These are phyloP conservation scores for Falco cherrug DNA, from an alignment of 2,797 vertebrate species.

Conservation along the genomic window DNA sequence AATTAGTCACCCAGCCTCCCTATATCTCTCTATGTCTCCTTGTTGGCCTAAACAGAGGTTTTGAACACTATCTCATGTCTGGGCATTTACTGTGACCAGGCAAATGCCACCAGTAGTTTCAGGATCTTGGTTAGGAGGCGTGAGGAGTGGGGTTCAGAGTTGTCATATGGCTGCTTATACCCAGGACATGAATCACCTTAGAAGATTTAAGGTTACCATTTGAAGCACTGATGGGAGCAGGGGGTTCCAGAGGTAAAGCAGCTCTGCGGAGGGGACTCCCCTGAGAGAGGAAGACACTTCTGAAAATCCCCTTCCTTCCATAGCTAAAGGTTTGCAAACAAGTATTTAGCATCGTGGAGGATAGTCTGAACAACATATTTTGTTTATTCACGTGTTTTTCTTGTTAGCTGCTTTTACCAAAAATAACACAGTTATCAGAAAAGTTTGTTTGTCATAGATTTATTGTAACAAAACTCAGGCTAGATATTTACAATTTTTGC, in stretches of 20 bases:
- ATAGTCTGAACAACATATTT: background rate
- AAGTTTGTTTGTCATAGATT: background rate
- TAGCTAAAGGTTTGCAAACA: background rate
- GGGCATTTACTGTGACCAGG: background rate
- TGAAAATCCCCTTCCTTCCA: background rate
- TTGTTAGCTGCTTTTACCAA: background rate
- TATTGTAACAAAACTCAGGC: background rate
- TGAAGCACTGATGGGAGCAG: fast-evolving
- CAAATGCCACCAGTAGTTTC: background rate
- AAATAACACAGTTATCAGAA: background rate
- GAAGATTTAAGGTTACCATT: background rate
- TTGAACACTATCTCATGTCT: background rate
- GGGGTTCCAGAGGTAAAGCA: background rate
- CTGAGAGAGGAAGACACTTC: background rate
- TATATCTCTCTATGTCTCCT: background rate
- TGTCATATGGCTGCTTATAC: no score
- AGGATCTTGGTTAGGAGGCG: background rate
- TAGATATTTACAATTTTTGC: background rate
- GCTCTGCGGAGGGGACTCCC: background rate
- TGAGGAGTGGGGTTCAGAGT: background rate
- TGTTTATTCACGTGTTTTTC: background rate
- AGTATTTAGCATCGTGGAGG: background rate
- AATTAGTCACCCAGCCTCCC: background rate
- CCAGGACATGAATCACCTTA: background rate
- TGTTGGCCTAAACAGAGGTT: fast-evolving